These are phyloP conservation scores for Ifrita kowaldi DNA, from an alignment of 2,113 vertebrate genomes.

Conservation along the genomic window DNA sequence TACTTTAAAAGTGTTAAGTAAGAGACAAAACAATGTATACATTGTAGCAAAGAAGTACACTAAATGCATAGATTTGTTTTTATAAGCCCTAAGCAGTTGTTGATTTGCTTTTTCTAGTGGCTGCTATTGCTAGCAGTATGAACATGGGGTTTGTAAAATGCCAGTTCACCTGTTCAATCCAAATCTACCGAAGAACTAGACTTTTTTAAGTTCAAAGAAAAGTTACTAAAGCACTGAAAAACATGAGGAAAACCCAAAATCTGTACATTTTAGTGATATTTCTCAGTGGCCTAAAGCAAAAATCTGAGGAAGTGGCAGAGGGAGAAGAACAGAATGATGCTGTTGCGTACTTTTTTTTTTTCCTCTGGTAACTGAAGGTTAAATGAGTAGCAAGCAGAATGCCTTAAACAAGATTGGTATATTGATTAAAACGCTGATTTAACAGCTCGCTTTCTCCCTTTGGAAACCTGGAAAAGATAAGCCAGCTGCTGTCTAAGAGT, in stretches of 20 bases:
- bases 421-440: constrained; percentile 99
- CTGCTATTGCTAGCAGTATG: not conserved
- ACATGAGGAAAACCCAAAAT: not conserved
- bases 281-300: constrained; percentile 42
- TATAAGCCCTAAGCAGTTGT: not conserved
- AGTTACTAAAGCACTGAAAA: not conserved
- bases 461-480: constrained; percentile 89
- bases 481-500: constrained; percentile 96
- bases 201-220: not conserved
- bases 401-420: constrained; percentile 94
- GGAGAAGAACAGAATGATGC: not conserved
- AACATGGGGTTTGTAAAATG: not conserved
- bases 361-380: constrained; percentile 79
- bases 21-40: not conserved
- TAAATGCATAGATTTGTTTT: not conserved
- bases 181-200: not conserved
- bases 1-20: not conserved
- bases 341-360: constrained; percentile 30
- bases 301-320: not conserved
- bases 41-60: not conserved
- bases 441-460: constrained; percentile 84
- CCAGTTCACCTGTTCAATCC: not conserved
- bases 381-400: constrained; percentile 79
- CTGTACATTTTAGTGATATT: constrained; percentile 19
- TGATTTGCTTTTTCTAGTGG: not conserved